Base-by-base conservation (phyloP, 1,140 invertebrate species). In the Episyrphus balteatus region DNA sequence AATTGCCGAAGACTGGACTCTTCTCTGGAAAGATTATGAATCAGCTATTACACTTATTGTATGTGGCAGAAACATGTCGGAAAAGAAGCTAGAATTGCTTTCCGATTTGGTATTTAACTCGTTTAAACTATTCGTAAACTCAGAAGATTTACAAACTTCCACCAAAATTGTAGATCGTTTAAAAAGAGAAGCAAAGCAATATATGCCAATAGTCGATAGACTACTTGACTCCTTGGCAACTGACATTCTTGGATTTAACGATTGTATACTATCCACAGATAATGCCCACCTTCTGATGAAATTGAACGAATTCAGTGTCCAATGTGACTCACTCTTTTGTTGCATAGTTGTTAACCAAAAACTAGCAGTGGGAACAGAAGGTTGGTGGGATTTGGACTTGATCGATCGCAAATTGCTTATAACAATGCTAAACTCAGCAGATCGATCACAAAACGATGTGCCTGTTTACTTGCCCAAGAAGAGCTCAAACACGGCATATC, bases 11-110 rank as follows among this genome's bases (percentile, higher is more conserved):
- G 81, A 86, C 57, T 78, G 82, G 51, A 78, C 76, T 26, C 68
- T 88, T 45, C 73, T 80, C 37, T 90, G 86, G 86, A 82, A 81
- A 57, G 83, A 84, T 59, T 87, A 79, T 68, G 75, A 80, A 8
- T 59, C 63, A 40, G 53, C 51, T 5, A 55, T 68, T 8, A 66
- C 62, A 1, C 44, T 83, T n/a, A 80, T 83, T 55, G 76, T 72
- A 8, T 74, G 78, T 44, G 77, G 76, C 2, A 76, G 66, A 55
- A 74, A 75, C 0, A 73, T 74, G 34, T 75, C 75, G 3, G 71
- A 76, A 51, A 61, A 66, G 50, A 60, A 78, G 14, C 56, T 82
- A 5, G 63, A 75, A 34, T 69, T 72, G 47, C 70, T 86, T 41
- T 59, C 88, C 5, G 76, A 83, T 43, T 70, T 78, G 11, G 73